Conservation (phyloP, 2,888 invertebrate species). For the Clanis bilineata region DNA sequence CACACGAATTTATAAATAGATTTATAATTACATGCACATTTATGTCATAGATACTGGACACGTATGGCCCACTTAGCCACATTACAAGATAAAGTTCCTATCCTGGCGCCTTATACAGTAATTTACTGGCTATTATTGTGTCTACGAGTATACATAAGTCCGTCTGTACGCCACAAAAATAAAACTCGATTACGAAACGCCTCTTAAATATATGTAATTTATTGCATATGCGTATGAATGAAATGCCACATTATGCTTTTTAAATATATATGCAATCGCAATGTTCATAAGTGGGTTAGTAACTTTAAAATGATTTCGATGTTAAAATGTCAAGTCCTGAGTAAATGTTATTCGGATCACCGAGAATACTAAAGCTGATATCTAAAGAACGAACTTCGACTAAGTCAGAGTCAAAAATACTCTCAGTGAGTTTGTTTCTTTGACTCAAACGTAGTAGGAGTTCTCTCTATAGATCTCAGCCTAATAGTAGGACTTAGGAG, state of each 20-base stretch:
- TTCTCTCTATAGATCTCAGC: too few species aligned
- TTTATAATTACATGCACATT: slow-evolving; percentile 16
- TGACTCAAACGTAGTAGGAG: too few species aligned
- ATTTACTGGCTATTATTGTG: slow-evolving; percentile 29
- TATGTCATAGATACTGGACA: slow-evolving; percentile 23
- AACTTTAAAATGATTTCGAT: too few species aligned
- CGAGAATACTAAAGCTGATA: not conserved
- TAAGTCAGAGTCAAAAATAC: too few species aligned
- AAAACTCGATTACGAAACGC: slow-evolving; percentile 31
- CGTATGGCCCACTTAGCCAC: slow-evolving; percentile 42
- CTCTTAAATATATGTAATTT: slow-evolving; percentile 33
- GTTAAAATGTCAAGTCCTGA: not conserved
- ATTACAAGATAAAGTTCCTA: slow-evolving; percentile 46
- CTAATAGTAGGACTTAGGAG: too few species aligned
- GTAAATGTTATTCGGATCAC: not conserved
- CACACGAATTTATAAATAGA: slow-evolving; percentile 13
- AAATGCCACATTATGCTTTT: not conserved
- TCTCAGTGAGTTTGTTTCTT: too few species aligned
- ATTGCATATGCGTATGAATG: slow-evolving; percentile 26
- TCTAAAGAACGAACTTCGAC: too few species aligned
- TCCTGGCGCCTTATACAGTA: slow-evolving; percentile 52
- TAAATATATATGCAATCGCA: not conserved
- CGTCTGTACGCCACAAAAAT: slow-evolving; percentile 25
- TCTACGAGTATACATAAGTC: slow-evolving; percentile 14
- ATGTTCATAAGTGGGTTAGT: not conserved